A percentile compares a stretch with the other conserved stretches of the same genome.
phyloP scores from a whole-genome alignment of 2,113 vertebrate genomes.

The Vombatus ursinus region DNA sequence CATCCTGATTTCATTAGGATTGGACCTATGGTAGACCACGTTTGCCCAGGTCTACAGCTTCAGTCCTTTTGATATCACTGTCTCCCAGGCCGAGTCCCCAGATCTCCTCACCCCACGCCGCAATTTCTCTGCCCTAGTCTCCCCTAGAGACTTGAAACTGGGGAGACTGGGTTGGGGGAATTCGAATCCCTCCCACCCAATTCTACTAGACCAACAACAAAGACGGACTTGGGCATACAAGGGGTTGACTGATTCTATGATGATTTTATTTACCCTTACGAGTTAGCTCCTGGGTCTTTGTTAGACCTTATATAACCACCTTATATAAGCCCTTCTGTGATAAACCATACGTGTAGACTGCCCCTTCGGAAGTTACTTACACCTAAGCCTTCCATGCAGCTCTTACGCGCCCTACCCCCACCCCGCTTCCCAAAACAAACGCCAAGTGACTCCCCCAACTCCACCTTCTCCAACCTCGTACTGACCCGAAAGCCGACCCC shows the following conservation, averaged over 20 bases:
- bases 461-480: neutral
- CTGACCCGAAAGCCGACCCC: neutral
- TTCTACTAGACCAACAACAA: neutral
- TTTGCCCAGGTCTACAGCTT: neutral
- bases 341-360: neutral
- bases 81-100: neutral
- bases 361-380: neutral
- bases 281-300: accelerated
- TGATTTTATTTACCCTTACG: neutral
- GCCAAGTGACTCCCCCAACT: conserved; percentile 27
- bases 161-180: neutral
- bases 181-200: neutral
- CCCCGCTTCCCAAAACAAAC: neutral
- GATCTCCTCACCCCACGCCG: neutral
- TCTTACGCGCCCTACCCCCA: too few relatives aligned
- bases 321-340: neutral
- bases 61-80: neutral
- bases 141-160: neutral
- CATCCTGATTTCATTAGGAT: conserved; percentile 10
- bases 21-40: neutral
- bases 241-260: neutral
- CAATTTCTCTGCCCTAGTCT: neutral
- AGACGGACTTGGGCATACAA: neutral
- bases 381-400: neutral
- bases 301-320: neutral